phyloP scores from a whole-genome alignment of 1,140 invertebrate genomes.

The Eurosta solidaginis region DNA sequence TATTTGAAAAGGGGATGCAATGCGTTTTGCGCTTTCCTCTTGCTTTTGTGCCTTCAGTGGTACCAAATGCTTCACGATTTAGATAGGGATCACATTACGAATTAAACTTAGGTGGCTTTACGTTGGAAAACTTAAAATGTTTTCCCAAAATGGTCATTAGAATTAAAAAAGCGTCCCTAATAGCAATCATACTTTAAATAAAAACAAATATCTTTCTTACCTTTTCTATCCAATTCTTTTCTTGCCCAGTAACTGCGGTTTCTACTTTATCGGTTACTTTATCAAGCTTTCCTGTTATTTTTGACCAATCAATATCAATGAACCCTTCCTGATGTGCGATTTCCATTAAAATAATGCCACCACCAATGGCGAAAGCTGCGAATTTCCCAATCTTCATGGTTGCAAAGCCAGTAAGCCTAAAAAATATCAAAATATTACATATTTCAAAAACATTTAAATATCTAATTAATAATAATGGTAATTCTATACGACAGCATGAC shows the following conservation, averaged over 20 bases:
- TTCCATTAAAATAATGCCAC: slow-evolving; percentile 86
- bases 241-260: slow-evolving; percentile 73
- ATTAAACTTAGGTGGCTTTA: too few species aligned
- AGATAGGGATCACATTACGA: too few species aligned
- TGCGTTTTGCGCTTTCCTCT: too few species aligned
- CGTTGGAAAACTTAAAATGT: too few species aligned
- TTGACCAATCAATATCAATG: slow-evolving; percentile 88
- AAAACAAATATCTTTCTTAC: slow-evolving; percentile 66
- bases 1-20: too few species aligned
- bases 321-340: slow-evolving; percentile 91
- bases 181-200: too few species aligned
- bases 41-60: too few species aligned
- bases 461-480: not conserved
- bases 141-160: too few species aligned
- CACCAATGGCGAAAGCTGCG: slow-evolving; percentile 85
- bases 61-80: too few species aligned
- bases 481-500: too few species aligned
- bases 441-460: not conserved
- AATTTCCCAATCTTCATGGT: slow-evolving; percentile 91
- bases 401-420: slow-evolving; percentile 85
- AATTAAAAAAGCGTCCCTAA: too few species aligned
- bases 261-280: slow-evolving; percentile 81
- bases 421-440: not conserved
- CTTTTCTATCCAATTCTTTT: slow-evolving; percentile 77
- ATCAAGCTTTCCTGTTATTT: slow-evolving; percentile 80